These are phyloP conservation scores for Rhopalosiphum nymphaeae DNA, from an alignment of 2,888 invertebrate genomes.

Conservation along the genomic window DNA sequence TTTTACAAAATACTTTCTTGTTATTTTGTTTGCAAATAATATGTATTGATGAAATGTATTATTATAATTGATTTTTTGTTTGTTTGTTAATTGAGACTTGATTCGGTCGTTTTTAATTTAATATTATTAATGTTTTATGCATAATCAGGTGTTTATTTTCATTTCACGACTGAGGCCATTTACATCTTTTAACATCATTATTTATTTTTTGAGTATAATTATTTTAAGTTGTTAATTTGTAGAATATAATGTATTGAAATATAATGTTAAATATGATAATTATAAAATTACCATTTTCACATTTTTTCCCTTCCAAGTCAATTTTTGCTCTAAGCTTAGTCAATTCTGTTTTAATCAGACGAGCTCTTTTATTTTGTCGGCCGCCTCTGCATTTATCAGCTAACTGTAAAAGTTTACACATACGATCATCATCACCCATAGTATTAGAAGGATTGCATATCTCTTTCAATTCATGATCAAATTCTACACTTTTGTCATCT, in stretches of 20 bases:
- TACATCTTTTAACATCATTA: neutral
- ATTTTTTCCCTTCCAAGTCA: slow-evolving; percentile 51
- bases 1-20: neutral
- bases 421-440: slow-evolving; percentile 69
- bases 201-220: neutral
- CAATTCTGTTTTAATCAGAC: slow-evolving; percentile 75
- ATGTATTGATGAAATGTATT: neutral
- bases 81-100: neutral
- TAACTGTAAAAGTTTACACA: slow-evolving; percentile 75
- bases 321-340: slow-evolving; percentile 71
- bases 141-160: neutral
- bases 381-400: slow-evolving; percentile 76
- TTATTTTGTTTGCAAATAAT: neutral
- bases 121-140: neutral
- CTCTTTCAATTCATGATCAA: slow-evolving; percentile 74
- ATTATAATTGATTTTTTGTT: neutral
- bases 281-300: slow-evolving; percentile 67
- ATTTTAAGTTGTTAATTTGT: neutral
- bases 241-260: neutral
- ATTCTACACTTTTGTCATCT: slow-evolving; percentile 70
- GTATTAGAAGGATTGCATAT: slow-evolving; percentile 67
- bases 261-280: neutral
- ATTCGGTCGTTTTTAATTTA: neutral
- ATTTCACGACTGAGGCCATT: neutral
- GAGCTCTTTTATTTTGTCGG: slow-evolving; percentile 74